Conservation (phyloP, 2,113 vertebrate genomes). For the Mirza zaza region DNA sequence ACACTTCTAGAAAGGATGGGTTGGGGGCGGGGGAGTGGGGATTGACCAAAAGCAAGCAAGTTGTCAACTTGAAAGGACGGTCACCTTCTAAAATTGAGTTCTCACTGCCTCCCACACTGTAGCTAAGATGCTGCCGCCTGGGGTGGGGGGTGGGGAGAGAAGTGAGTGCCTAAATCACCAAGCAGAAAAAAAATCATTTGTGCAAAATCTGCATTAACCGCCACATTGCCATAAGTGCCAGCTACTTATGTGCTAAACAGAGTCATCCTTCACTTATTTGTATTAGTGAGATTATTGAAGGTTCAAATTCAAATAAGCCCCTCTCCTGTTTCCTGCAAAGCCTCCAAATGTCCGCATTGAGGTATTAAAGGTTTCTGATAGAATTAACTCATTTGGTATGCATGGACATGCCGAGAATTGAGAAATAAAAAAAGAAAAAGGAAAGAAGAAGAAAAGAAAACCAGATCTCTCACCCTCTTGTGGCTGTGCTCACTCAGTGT, state of each 20-base stretch:
- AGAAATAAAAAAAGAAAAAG: background rate
- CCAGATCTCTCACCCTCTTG: background rate
- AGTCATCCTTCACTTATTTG: background rate
- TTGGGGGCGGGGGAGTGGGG: background rate
- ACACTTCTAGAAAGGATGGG: slow-evolving; percentile 22
- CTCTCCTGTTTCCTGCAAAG: background rate
- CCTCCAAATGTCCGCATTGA: background rate
- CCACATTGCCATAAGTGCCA: background rate
- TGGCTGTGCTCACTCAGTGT: background rate
- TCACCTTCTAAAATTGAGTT: slow-evolving; percentile 50
- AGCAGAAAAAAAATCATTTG: background rate
- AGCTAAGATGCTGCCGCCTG: background rate
- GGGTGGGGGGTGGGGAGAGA: background rate
- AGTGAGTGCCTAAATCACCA: background rate
- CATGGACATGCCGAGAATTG: background rate
- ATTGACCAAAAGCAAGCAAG: slow-evolving; percentile 28
- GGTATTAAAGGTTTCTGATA: slow-evolving; percentile 21
- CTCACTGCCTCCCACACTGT: background rate
- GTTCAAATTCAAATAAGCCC: background rate
- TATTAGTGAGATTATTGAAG: background rate
- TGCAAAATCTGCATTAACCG: background rate
- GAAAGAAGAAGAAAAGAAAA: background rate
- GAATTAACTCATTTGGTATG: slow-evolving; percentile 10
- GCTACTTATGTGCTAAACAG: background rate
- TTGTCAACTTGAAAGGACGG: slow-evolving; percentile 36